Conservation (phyloP, 2,888 invertebrate species). For the Rapana venosa region DNA sequence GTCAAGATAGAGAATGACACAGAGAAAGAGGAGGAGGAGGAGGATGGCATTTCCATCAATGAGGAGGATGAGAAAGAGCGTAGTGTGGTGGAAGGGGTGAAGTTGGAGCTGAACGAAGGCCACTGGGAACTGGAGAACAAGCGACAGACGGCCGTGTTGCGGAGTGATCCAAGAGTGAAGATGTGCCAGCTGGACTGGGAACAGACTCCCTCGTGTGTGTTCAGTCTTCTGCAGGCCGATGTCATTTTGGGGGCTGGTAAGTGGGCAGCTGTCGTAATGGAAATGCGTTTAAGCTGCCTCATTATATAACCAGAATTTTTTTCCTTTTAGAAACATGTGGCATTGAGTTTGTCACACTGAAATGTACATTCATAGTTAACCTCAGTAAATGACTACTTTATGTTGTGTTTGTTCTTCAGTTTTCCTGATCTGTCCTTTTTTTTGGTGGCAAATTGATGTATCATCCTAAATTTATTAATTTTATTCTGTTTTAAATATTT, state of each 20-base stretch:
- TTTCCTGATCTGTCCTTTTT: no score
- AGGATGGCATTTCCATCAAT: constrained; percentile 47
- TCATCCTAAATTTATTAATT: no score
- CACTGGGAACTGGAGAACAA: constrained; percentile 55
- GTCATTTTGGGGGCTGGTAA: constrained; percentile 71
- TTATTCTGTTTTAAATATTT: no score
- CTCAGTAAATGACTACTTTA: no score
- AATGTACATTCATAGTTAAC: no score
- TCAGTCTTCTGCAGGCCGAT: constrained; percentile 60
- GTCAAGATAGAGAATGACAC: constrained; percentile 39
- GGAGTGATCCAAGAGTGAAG: constrained; percentile 53
- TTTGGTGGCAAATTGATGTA: no score
- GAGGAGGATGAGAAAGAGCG: constrained; percentile 4
- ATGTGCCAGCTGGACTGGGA: constrained; percentile 70
- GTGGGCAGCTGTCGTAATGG: background rate
- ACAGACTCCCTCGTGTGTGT: constrained; percentile 50
- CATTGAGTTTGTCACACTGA: no score
- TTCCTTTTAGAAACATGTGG: no score
- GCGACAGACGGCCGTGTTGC: constrained; percentile 48
- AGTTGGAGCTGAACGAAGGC: constrained; percentile 53
- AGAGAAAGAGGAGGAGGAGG: constrained; percentile 38
- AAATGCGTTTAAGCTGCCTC: no score
- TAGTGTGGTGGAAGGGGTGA: constrained; percentile 45
- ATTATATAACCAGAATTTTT: no score
- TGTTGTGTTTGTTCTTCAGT: no score